Evolutionary conservation across 1,140 invertebrate genomes (phyloP).

Genomic region (Drosophila baimaii): DNA sequence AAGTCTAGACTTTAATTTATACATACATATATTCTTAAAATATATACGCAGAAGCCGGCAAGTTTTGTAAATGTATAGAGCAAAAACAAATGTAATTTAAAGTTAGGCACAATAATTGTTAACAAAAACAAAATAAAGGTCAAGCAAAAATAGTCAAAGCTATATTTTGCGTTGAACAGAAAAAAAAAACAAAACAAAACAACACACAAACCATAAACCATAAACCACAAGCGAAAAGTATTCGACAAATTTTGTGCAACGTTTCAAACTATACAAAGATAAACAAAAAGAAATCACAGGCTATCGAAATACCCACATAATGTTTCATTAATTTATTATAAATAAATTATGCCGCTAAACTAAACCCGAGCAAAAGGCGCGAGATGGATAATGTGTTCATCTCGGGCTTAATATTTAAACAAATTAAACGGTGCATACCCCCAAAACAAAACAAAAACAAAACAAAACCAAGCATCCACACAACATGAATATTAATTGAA

Average conservation of each 20-base stretch:
- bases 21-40: constrained; percentile 38
- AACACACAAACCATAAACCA: not conserved
- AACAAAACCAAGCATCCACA: constrained; percentile 33
- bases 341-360: constrained; percentile 74
- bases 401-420: constrained; percentile 42
- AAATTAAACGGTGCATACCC: constrained; percentile 48
- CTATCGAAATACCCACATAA: constrained; percentile 44
- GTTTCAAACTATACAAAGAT: constrained; percentile 50
- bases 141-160: constrained; percentile 54
- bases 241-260: constrained; percentile 39
- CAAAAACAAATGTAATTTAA: constrained; percentile 72
- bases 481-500: constrained; percentile 41
- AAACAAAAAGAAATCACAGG: constrained; percentile 39
- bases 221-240: constrained; percentile 19
- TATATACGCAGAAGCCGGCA: constrained; percentile 52
- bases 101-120: constrained; percentile 75
- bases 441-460: constrained; percentile 24
- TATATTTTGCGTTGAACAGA: constrained; percentile 44
- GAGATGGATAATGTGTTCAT: constrained; percentile 38
- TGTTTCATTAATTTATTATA: constrained; percentile 79
- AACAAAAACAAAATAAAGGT: constrained; percentile 53
- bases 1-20: constrained; percentile 74
- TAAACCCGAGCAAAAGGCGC: constrained; percentile 18
- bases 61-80: constrained; percentile 76
- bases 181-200: not conserved